Percentiles rank a stretch among this genome's conserved stretches.
phyloP scores from a whole-genome alignment of 1,140 invertebrate genomes.

The Hylaeus anthracinus region DNA sequence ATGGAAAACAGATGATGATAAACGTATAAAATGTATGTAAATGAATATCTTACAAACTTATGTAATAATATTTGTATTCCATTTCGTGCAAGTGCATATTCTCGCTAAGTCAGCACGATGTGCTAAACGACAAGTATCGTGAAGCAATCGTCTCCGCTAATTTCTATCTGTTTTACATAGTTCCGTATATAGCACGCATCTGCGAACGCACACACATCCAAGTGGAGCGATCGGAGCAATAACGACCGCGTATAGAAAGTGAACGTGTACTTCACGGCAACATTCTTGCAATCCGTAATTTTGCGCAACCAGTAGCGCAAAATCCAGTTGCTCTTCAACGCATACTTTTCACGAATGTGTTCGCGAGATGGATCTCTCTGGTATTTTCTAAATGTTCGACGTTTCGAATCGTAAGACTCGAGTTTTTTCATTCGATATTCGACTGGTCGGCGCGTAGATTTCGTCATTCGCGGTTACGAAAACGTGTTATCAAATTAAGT shows the following conservation, averaged over 20 bases:
- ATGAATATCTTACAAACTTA: no score
- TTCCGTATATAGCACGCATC: neutral
- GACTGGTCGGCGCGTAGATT: no score
- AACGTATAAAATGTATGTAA: no score
- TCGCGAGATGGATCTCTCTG: neutral
- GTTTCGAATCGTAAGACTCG: no score
- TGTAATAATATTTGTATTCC: no score
- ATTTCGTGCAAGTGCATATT: no score
- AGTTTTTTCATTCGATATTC: no score
- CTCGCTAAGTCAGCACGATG: no score
- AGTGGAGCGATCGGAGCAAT: conserved; percentile 17
- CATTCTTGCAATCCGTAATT: conserved; percentile 42
- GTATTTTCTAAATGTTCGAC: no score
- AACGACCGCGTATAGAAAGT: conserved; percentile 21
- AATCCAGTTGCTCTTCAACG: neutral
- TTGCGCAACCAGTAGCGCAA: conserved; percentile 36
- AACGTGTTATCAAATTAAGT: neutral
- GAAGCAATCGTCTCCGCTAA: no score
- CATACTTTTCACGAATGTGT: neutral
- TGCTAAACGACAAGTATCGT: no score
- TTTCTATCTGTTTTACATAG: neutral
- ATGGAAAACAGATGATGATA: no score
- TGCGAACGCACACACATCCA: neutral
- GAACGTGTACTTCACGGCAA: conserved; percentile 1
- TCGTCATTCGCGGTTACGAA: neutral